Percentiles rank a stretch among this genome's conserved stretches.
phyloP scores from a whole-genome alignment of 2,113 vertebrate species.

The Rhea americana region DNA sequence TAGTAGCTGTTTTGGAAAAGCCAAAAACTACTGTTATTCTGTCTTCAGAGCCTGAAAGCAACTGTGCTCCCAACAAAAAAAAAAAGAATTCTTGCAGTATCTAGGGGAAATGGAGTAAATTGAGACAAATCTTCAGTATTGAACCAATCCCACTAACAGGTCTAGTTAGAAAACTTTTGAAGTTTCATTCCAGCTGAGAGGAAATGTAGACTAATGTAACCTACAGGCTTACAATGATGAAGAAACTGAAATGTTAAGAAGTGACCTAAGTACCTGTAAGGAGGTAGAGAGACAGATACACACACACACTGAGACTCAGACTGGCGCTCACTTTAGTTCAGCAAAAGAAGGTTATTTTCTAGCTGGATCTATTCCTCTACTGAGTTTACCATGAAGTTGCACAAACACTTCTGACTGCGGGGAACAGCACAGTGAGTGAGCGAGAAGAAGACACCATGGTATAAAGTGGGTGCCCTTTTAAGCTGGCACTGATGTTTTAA shows the following conservation, averaged over 20 bases:
- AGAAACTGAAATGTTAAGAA: background rate
- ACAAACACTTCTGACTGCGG: background rate
- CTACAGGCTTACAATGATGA: background rate
- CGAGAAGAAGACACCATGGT: background rate
- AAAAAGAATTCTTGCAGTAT: background rate
- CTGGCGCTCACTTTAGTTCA: no score
- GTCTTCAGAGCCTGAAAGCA: background rate
- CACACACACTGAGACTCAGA: no score
- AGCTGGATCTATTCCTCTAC: no score
- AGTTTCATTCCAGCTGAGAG: background rate
- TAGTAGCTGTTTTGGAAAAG: background rate
- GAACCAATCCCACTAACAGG: background rate
- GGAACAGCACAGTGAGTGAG: background rate
- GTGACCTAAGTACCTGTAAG: background rate
- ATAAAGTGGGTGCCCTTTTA: no score
- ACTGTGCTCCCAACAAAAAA: background rate
- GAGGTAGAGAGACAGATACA: background rate
- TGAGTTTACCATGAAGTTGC: no score
- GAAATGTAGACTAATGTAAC: background rate
- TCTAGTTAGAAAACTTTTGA: background rate
- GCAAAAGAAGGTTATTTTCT: no score
- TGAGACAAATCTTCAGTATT: background rate
- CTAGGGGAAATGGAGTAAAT: background rate
- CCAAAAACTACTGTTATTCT: background rate
- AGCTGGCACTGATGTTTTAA: background rate